Evolutionary conservation across 2,888 invertebrate genomes (phyloP), one percentile per base, ranked within the genome.

Genomic region (Oxycera nigricornis): DNA sequence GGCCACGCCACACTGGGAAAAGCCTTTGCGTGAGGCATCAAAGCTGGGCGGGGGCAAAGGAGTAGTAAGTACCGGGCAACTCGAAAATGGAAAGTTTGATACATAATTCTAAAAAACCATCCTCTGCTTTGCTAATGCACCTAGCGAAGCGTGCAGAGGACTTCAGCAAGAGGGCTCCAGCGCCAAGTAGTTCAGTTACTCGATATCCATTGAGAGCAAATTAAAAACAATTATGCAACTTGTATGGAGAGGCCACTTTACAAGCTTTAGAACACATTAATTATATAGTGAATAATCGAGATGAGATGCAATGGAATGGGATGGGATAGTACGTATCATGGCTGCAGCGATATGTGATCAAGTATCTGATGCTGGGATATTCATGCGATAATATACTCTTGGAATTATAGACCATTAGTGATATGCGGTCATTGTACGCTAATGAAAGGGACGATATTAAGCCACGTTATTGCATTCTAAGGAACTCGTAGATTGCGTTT

Each of bases 211-310:
- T 20, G 20, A 2, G 55, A 1, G 55, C 55, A 55, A 55, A 55
- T 55, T 24, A 55, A 55, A 55, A 55, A 55, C 55, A 55, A 55
- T 55, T 55, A 55, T 55, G 55, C 24, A 55, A 55, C 55, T 55
- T 55, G 11, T 55, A 55, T 55, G 11, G 9, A 55, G 24, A 20
- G 55, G 24, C 55, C 55, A 55, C 55, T 55, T 2, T 55, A 22
- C 24, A 24, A 55, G 55, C 55, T 55, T 55, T 17, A 55, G 55
- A 55, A 17, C 24, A 24, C 55, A 24, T 55, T 55, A 46, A 55
- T 55, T 55, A 55, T 55, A 55, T 7, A 55, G 55, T 24, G 55
- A 55, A 9, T 20, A 55, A 55, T 55, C 17, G 22, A 55, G 55
- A 55, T 55, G 55, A 55, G 55, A 55, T 55, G 55, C 11, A 24